Conservation (phyloP, 2,888 invertebrate species). For the Leptopilina myrica region DNA sequence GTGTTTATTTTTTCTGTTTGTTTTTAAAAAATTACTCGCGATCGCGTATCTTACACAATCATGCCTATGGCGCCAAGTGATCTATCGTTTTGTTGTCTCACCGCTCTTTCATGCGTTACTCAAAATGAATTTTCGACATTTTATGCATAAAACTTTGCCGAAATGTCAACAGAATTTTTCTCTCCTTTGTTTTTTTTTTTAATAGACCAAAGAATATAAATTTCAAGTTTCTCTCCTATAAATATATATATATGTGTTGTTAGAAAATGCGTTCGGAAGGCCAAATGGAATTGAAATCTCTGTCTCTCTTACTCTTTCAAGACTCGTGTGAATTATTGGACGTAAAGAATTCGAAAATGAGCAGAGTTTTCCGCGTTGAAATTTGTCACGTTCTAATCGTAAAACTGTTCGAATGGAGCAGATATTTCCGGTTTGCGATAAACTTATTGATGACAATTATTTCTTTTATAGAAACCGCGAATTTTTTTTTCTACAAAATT, state of each 20-base stretch:
- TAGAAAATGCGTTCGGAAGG: neutral
- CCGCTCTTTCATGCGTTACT: neutral
- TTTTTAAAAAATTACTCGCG: neutral
- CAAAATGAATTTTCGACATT: neutral
- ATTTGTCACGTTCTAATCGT: constrained; percentile 18
- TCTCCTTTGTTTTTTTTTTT: neutral
- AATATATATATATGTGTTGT: neutral
- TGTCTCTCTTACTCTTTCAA: neutral
- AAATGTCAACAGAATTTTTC: neutral
- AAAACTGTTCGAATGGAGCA: neutral
- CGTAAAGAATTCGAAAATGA: neutral
- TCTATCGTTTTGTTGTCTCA: constrained; percentile 17
- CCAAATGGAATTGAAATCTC: neutral
- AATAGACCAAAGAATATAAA: constrained; percentile 3
- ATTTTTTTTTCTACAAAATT: neutral
- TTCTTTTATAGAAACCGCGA: neutral
- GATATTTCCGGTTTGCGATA: constrained; percentile 21
- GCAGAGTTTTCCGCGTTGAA: neutral
- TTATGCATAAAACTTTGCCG: neutral
- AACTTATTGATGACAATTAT: neutral
- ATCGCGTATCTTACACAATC: neutral
- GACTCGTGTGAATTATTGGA: constrained; percentile 19
- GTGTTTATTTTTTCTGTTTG: neutral
- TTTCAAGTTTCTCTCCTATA: neutral
- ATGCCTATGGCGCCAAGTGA: neutral